phyloP scores from a whole-genome alignment of 2,797 vertebrate species.

The Thripadectes ignobilis region DNA sequence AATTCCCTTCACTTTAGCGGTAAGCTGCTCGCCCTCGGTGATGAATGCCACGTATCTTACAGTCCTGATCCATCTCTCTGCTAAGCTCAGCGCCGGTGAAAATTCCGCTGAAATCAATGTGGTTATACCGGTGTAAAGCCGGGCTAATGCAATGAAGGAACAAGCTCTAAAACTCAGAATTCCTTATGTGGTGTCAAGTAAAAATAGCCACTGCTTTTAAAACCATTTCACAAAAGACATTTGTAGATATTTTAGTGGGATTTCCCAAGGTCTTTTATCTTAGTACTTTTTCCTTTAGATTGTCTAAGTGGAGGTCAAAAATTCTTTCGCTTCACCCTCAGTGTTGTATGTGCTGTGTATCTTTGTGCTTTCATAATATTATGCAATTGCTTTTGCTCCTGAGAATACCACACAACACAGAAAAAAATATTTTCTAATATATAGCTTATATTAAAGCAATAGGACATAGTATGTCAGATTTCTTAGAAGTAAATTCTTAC shows the following conservation, averaged over 20 bases:
- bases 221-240: neutral
- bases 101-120: neutral
- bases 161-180: constrained; percentile 29
- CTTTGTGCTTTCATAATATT: constrained; percentile 23
- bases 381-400: constrained; percentile 50
- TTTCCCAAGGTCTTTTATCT: constrained; percentile 9
- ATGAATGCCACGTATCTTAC: neutral
- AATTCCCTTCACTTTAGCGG: constrained; percentile 20
- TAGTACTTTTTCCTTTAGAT: neutral
- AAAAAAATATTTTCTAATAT: constrained; percentile 51
- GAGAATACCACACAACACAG: neutral
- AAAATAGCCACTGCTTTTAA: constrained; percentile 53
- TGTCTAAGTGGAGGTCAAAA: constrained; percentile 21
- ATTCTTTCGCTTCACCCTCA: neutral
- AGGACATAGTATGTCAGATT: constrained; percentile 66
- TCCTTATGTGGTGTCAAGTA: constrained; percentile 33
- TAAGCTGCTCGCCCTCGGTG: constrained; percentile 13
- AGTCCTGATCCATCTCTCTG: neutral
- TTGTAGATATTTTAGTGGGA: constrained; percentile 22
- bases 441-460: constrained; percentile 72
- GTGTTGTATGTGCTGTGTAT: constrained; percentile 10
- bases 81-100: neutral
- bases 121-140: neutral
- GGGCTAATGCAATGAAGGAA: neutral
- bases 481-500: constrained; percentile 74